Evolutionary conservation across 1,140 invertebrate species (phyloP).

Genomic region (Coboldia fuscipes): DNA sequence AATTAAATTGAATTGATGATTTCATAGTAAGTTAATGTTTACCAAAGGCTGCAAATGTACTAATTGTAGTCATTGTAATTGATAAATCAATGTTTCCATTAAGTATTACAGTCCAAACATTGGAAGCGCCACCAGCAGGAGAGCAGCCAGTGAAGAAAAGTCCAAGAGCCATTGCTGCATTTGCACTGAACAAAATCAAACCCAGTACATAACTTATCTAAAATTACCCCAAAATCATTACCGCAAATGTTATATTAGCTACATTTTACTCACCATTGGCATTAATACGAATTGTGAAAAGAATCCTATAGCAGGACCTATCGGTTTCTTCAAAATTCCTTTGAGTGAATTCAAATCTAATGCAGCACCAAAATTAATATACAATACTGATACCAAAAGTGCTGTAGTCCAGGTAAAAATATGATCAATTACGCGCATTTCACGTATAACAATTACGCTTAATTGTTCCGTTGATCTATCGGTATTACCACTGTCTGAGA

Average conservation of each 20-base stretch:
- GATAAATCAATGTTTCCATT: slow-evolving; percentile 77
- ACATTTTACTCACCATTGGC: slow-evolving; percentile 58
- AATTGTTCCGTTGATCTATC: slow-evolving; percentile 15
- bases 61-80: slow-evolving; percentile 81
- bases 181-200: slow-evolving; percentile 43
- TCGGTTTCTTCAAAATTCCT: slow-evolving; percentile 44
- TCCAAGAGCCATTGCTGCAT: slow-evolving; percentile 52
- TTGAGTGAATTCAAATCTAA: slow-evolving; percentile 54
- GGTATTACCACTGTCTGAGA: slow-evolving; percentile 1
- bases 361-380: slow-evolving; percentile 86
- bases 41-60: slow-evolving; percentile 67
- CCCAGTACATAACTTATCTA: slow-evolving; percentile 61
- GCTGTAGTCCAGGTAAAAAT: slow-evolving; percentile 60
- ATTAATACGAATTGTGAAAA: slow-evolving; percentile 69
- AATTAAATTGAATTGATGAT: background rate
- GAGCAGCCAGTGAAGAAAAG: slow-evolving; percentile 81
- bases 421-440: slow-evolving; percentile 40
- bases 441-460: slow-evolving; percentile 35
- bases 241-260: background rate
- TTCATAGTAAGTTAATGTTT: slow-evolving; percentile 11
- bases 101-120: slow-evolving; percentile 80
- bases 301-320: slow-evolving; percentile 69
- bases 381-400: slow-evolving; percentile 60
- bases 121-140: slow-evolving; percentile 81
- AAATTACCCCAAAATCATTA: slow-evolving; percentile 4